Evolutionary conservation across 2,888 invertebrate genomes (phyloP).

Genomic region (Drosophila gaucha): DNA sequence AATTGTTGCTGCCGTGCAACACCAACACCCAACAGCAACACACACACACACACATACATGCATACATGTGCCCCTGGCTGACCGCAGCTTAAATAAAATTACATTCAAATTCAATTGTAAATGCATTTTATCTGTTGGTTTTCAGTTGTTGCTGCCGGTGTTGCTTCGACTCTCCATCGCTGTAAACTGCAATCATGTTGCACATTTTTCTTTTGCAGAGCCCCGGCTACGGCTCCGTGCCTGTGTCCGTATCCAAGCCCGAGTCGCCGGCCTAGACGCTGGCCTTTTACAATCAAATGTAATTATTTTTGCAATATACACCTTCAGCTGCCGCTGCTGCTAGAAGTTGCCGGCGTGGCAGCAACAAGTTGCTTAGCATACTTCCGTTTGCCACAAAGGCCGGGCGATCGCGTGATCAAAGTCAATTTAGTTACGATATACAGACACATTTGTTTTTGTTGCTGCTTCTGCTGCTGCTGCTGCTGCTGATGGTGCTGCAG

Average conservation of each 20-base stretch:
- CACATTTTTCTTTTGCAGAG: conserved; percentile 80
- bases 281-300: conserved; percentile 82
- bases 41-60: conserved; percentile 18
- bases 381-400: conserved; percentile 81
- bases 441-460: conserved; percentile 79
- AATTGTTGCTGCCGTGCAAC: conserved; percentile 74
- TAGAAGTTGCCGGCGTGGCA: conserved; percentile 64
- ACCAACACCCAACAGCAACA: conserved; percentile 24
- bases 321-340: conserved; percentile 69
- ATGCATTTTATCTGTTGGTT: conserved; percentile 83
- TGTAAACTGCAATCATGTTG: conserved; percentile 83
- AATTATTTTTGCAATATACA: conserved; percentile 81
- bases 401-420: conserved; percentile 84
- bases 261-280: conserved; percentile 59
- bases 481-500: conserved; percentile 30
- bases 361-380: conserved; percentile 82
- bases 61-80: conserved; percentile 69
- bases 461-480: conserved; percentile 23
- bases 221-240: conserved; percentile 20
- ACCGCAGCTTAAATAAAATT: conserved; percentile 82
- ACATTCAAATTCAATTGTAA: conserved; percentile 83
- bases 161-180: conserved; percentile 50
- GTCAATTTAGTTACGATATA: conserved; percentile 83
- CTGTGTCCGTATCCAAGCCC: conserved; percentile 16
- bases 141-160: conserved; percentile 55